Evolutionary conservation across 2,113 vertebrate genomes (phyloP), one percentile per base, ranked within the genome.

Genomic region (Setophaga coronata): DNA sequence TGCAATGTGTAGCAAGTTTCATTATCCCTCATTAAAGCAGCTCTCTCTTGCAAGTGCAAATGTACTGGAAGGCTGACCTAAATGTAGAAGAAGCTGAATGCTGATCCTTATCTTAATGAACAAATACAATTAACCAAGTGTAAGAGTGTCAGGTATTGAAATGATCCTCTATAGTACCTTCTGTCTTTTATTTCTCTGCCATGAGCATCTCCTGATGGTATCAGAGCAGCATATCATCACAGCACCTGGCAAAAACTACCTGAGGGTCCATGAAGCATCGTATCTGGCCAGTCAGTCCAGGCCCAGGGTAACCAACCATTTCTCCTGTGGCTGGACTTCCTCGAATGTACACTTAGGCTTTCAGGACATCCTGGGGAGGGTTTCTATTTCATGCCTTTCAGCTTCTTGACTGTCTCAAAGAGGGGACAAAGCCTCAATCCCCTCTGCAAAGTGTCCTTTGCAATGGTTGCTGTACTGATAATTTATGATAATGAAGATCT

Each of bases 1-100:
- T 3, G 96, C 93, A 97, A 96, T 56, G 64, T 1, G 3, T 26
- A 77, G 79, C 91, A 77, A 29, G 71, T 90, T 96, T 96, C 93
- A 93, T 95, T 96, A 94, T 78, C 79, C 88, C 77, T 95, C 90
- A 94, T 97, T 96, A 96, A 96, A 90, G 85, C 79, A 96, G 84
- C 80, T 96, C 76, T 96, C 54, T 78, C 88, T 97, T 97, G 85
- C 93, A 96, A 96, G 93, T 96, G 95, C 92, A 96, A 96, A 96
- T 96, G 85, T 89, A 88, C 92, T 96, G 93, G 93, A 97, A 96
- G 93, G 95, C 76, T 88, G 93, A 96, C 95, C 95, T 96, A 96
- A 93, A 93, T 88, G 88, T 92, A 90, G 89, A 70, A 95, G 92
- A 83, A 94, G 92, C 85, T 88, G 88, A 96, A 96, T 93, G 88